phyloP scores from a whole-genome alignment of 2,888 invertebrate species.

The Rhabditophanes sp. region DNA sequence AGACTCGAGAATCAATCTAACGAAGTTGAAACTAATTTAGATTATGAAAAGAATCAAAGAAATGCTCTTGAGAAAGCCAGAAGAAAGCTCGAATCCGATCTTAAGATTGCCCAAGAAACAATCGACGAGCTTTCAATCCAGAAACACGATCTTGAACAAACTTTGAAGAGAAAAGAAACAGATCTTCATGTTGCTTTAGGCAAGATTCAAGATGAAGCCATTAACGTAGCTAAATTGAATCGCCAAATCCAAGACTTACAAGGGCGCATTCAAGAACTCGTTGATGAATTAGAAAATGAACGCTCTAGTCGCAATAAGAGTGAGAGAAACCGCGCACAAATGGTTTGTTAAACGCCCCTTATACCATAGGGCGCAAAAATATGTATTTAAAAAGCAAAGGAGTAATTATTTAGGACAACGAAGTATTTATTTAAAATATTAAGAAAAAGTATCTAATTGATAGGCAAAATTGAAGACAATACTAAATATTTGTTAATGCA shows the following conservation, averaged over 20 bases:
- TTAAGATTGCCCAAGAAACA: conserved; percentile 93
- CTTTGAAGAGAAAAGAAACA: conserved; percentile 90
- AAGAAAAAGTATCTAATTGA: no score
- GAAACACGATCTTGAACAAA: conserved; percentile 58
- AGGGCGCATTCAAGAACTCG: conserved; percentile 84
- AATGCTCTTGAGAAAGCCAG: conserved; percentile 81
- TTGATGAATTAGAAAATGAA: conserved; percentile 97
- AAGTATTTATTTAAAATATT: no score
- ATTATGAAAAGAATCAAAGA: conserved; percentile 95
- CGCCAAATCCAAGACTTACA: conserved; percentile 43
- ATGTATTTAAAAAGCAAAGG: no score
- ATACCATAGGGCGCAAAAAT: no score
- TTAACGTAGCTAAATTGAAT: conserved; percentile 60
- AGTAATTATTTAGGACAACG: no score
- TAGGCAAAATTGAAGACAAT: no score
- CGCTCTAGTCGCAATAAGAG: conserved; percentile 49
- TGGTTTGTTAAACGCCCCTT: no score
- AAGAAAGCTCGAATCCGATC: conserved; percentile 83
- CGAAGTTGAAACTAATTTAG: conserved; percentile 76
- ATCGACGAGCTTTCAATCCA: conserved; percentile 91
- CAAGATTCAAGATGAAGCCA: conserved; percentile 95
- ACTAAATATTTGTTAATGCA: no score
- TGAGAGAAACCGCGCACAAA: conserved; percentile 83
- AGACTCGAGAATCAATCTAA: conserved; percentile 43
- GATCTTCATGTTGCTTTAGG: conserved; percentile 86